phyloP scores from a whole-genome alignment of 2,888 invertebrate species.

The Orchestes rusci region DNA sequence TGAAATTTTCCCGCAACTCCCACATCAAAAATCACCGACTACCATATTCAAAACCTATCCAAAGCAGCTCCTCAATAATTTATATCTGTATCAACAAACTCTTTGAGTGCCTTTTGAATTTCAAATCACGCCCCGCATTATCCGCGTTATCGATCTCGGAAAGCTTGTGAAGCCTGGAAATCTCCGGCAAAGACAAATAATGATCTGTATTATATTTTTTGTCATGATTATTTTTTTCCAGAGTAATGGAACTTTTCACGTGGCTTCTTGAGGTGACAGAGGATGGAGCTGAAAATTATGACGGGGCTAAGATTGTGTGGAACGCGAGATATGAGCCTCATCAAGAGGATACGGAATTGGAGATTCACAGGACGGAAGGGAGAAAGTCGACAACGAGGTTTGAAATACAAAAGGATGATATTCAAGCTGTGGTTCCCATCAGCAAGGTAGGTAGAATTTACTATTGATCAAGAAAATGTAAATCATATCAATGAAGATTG shows the following conservation, averaged over 20 bases:
- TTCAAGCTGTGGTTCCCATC: constrained; percentile 87
- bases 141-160: too few relatives aligned
- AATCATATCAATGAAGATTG: background rate
- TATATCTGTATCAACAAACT: too few relatives aligned
- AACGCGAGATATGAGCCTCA: constrained; percentile 67
- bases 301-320: constrained; percentile 83
- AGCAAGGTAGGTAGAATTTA: constrained; percentile 63
- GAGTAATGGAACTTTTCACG: constrained; percentile 77
- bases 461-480: background rate
- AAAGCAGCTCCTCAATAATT: too few relatives aligned
- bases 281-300: constrained; percentile 68
- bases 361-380: constrained; percentile 39
- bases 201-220: too few relatives aligned
- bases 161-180: too few relatives aligned
- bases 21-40: too few relatives aligned
- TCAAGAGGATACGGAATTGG: constrained; percentile 42
- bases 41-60: too few relatives aligned
- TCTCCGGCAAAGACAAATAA: too few relatives aligned
- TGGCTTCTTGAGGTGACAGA: constrained; percentile 87
- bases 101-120: too few relatives aligned
- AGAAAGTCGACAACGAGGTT: constrained; percentile 72
- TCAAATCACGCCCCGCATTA: too few relatives aligned
- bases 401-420: constrained; percentile 88
- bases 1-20: too few relatives aligned
- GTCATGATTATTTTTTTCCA: too few relatives aligned